Percentiles rank a stretch among this genome's conserved stretches.
Evolutionary conservation across 2,888 invertebrate species (phyloP).

Genomic region (Lasius fuliginosus): DNA sequence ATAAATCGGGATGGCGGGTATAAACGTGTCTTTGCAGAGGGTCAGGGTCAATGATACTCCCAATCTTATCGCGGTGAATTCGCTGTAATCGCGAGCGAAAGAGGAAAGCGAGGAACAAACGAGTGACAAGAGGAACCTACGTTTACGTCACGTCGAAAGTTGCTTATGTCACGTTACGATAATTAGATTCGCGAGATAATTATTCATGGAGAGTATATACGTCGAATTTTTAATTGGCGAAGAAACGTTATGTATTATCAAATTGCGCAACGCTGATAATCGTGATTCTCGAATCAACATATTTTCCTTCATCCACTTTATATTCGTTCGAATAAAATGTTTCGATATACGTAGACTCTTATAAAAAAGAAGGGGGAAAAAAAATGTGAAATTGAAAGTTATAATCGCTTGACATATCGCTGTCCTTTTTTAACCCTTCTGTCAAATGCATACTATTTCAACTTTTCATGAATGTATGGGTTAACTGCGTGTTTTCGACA

Average conservation of each 20-base stretch:
- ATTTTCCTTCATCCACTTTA: neutral
- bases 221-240: neutral
- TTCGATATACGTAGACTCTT: neutral
- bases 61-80: slow-evolving; percentile 45
- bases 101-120: neutral
- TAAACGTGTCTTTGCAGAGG: slow-evolving; percentile 32
- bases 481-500: no score
- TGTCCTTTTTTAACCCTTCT: no score
- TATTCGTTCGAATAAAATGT: neutral
- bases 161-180: slow-evolving; percentile 12
- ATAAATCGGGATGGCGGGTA: neutral
- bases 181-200: neutral
- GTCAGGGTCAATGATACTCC: slow-evolving; percentile 46
- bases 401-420: no score
- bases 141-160: neutral
- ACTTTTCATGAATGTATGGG: no score
- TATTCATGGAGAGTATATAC: neutral
- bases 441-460: no score
- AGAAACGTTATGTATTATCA: neutral
- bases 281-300: neutral
- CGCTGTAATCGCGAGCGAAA: slow-evolving; percentile 9
- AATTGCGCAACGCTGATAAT: neutral
- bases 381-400: neutral
- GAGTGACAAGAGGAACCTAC: neutral
- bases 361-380: neutral